These are phyloP conservation scores for Ophiothrix spiculata DNA, from an alignment of 35 echinoderm and acorn worm genomes.

Conservation along the genomic window DNA sequence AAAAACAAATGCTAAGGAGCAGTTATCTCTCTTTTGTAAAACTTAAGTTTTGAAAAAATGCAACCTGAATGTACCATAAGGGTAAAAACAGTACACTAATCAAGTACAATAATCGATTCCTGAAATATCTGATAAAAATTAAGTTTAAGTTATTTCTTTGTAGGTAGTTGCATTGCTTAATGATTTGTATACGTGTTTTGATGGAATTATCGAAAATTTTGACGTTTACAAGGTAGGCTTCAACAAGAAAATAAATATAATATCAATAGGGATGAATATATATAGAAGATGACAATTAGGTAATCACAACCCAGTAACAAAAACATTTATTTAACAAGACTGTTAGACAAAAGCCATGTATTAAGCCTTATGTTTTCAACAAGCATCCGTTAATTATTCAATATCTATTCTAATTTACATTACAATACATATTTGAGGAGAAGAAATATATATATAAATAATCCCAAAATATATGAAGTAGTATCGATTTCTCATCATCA, in stretches of 20 bases:
- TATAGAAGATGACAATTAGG: not conserved
- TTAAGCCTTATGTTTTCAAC: too few species aligned
- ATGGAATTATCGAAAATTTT: too few species aligned
- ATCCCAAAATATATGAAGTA: too few species aligned
- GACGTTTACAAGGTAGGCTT: constrained; percentile 49
- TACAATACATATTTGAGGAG: too few species aligned
- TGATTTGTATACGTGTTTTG: constrained; percentile 38
- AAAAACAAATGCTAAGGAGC: not conserved
- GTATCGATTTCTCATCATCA: too few species aligned
- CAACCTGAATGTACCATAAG: not conserved
- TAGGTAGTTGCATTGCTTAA: constrained; percentile 43
- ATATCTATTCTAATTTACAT: too few species aligned
- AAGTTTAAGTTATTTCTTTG: not conserved
- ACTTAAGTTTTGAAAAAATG: too few species aligned
- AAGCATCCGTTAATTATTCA: too few species aligned
- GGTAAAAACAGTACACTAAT: not conserved
- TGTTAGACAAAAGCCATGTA: not conserved
- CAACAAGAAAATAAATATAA: too few species aligned
- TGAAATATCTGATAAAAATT: not conserved
- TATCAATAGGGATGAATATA: not conserved
- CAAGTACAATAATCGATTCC: not conserved
- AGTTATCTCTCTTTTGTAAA: not conserved
- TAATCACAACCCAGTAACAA: not conserved
- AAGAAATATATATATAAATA: too few species aligned
- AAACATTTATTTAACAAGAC: not conserved